Conservation (phyloP, 2,797 vertebrate species). For the Anabas testudineus region DNA sequence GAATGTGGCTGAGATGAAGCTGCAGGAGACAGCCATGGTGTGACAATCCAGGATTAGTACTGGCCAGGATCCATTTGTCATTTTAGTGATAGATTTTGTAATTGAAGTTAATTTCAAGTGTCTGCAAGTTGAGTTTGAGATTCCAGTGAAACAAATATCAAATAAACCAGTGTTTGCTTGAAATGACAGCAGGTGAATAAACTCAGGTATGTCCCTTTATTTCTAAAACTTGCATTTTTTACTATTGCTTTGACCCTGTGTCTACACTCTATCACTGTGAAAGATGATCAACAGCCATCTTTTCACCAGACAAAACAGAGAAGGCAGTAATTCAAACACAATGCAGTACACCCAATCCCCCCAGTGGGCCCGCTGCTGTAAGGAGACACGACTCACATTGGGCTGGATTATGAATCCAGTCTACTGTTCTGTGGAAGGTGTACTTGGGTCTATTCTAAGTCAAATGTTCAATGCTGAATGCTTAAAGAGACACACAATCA, state of each 20-base stretch:
- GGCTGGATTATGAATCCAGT: neutral
- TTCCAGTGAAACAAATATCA: neutral
- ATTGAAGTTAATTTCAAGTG: neutral
- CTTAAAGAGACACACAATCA: too few relatives aligned
- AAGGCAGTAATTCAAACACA: conserved; percentile 6
- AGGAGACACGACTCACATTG: conserved; percentile 20
- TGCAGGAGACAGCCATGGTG: too few relatives aligned
- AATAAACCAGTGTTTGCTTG: neutral
- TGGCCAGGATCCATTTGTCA: neutral
- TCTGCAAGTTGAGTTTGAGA: neutral
- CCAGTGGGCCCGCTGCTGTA: neutral
- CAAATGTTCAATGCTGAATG: neutral
- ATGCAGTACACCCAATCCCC: conserved; percentile 12
- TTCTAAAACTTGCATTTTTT: conserved; percentile 1
- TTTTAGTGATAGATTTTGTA: neutral
- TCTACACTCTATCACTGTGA: neutral
- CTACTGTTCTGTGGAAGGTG: neutral
- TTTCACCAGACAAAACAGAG: conserved; percentile 2
- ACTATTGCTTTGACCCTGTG: neutral
- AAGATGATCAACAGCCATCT: conserved; percentile 6
- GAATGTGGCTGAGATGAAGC: neutral
- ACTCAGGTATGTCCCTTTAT: neutral
- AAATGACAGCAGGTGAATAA: too few relatives aligned
- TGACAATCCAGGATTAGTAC: neutral
- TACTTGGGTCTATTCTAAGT: neutral